Evolutionary conservation across 2,888 invertebrate genomes (phyloP).

Genomic region (Phragmatobia fuliginosa): DNA sequence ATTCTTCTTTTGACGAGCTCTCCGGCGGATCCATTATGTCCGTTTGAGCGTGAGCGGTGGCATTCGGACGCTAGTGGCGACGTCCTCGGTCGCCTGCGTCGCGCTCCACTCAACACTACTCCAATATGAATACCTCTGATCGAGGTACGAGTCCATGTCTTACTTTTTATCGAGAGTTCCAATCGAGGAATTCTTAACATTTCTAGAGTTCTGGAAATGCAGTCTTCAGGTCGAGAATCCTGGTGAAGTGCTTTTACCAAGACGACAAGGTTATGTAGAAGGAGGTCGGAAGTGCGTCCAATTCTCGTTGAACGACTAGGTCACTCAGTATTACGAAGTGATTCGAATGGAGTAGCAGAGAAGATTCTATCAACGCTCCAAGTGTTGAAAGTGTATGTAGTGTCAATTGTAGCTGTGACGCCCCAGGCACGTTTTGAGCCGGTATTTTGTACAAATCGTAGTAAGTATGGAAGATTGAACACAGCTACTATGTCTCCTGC

Average conservation of each 20-base stretch:
- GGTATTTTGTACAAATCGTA: slow-evolving; percentile 16
- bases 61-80: slow-evolving; percentile 84
- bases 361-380: slow-evolving; percentile 63
- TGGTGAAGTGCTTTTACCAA: slow-evolving; percentile 58
- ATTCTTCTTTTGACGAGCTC: slow-evolving; percentile 85
- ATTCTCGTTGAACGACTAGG: slow-evolving; percentile 72
- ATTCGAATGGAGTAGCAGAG: slow-evolving; percentile 65
- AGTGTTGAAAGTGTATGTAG: slow-evolving; percentile 74
- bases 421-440: slow-evolving; percentile 17
- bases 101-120: slow-evolving; percentile 69
- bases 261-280: slow-evolving; percentile 68
- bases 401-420: slow-evolving; percentile 49
- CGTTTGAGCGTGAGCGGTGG: slow-evolving; percentile 78
- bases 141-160: slow-evolving; percentile 73
- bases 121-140: slow-evolving; percentile 82
- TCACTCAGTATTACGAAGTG: slow-evolving; percentile 69
- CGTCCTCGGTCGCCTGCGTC: slow-evolving; percentile 79
- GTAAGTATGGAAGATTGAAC: slow-evolving; percentile 67
- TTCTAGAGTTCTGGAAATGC: slow-evolving; percentile 50
- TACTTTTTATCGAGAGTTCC: slow-evolving; percentile 57
- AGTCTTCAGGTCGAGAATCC: slow-evolving; percentile 42
- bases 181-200: slow-evolving; percentile 37
- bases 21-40: slow-evolving; percentile 82
- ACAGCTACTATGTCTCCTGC: slow-evolving; percentile 39
- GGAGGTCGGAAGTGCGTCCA: slow-evolving; percentile 78